Evolutionary conservation across 2,797 vertebrate species (phyloP).

Genomic region (Hylomyscus alleni): DNA sequence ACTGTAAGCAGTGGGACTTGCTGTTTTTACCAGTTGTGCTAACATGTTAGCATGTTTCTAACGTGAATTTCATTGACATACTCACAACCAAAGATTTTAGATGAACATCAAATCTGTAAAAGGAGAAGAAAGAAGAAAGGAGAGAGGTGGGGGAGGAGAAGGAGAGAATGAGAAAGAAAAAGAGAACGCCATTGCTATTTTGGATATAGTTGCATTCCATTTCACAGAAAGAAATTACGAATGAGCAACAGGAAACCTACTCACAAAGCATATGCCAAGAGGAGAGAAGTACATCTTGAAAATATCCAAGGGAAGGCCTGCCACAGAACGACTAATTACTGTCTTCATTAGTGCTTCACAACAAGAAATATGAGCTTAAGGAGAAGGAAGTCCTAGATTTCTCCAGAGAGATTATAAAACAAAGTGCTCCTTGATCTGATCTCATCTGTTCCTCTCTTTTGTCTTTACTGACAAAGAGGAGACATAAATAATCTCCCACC

Average conservation of each 20-base stretch:
- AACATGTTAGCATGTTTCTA: slow-evolving; percentile 10
- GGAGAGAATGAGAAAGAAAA: neutral
- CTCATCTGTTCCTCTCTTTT: slow-evolving; percentile 79
- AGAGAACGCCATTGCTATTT: neutral
- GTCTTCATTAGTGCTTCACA: slow-evolving; percentile 76
- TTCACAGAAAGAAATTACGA: slow-evolving; percentile 47
- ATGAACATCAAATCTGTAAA: neutral
- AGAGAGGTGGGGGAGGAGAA: neutral
- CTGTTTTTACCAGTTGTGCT: neutral
- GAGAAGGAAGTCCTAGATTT: slow-evolving; percentile 58
- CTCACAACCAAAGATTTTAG: neutral
- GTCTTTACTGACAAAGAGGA: slow-evolving; percentile 79
- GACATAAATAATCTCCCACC: slow-evolving; percentile 76
- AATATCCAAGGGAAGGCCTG: slow-evolving; percentile 63
- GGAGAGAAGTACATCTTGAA: slow-evolving; percentile 53
- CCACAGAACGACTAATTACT: slow-evolving; percentile 68
- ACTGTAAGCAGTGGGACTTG: neutral
- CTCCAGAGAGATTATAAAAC: slow-evolving; percentile 73
- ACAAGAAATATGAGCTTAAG: slow-evolving; percentile 70
- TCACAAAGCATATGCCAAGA: slow-evolving; percentile 53
- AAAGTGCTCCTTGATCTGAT: slow-evolving; percentile 79
- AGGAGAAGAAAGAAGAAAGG: neutral
- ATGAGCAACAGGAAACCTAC: slow-evolving; percentile 27
- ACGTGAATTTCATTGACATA: neutral
- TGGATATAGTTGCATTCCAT: slow-evolving; percentile 26